These are phyloP conservation scores for Nycticryphes semicollaris DNA, from an alignment of 2,113 vertebrate species.

Conservation along the genomic window DNA sequence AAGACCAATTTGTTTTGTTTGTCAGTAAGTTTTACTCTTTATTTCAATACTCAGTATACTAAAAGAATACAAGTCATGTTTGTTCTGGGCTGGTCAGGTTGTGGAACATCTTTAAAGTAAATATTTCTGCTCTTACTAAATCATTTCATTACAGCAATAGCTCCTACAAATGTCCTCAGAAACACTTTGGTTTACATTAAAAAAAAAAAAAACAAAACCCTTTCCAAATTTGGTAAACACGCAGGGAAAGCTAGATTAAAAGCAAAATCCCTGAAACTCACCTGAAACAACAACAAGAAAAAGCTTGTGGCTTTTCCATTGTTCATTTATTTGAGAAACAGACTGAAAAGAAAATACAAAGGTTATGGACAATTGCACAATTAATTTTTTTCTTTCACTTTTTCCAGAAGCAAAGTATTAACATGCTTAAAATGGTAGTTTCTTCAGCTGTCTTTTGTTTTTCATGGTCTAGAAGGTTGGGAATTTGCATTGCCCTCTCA, in stretches of 20 bases:
- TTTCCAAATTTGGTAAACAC: background rate
- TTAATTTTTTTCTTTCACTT: background rate
- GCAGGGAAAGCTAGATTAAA: background rate
- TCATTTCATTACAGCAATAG: background rate
- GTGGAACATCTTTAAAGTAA: background rate
- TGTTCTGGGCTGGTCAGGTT: background rate
- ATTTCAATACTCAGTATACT: background rate
- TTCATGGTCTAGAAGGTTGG: background rate
- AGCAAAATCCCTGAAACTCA: background rate
- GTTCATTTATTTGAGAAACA: background rate
- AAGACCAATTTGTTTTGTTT: background rate
- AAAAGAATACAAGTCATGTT: background rate
- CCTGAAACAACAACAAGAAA: background rate
- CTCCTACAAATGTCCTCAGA: background rate
- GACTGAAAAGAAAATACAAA: background rate
- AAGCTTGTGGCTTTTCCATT: background rate
- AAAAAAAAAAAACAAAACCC: too few relatives aligned
- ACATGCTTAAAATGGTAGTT: background rate
- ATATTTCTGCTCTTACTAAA: background rate
- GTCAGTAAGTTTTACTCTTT: background rate
- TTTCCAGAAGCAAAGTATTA: background rate
- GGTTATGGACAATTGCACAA: background rate
- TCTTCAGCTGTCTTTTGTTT: background rate
- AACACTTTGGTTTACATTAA: background rate
- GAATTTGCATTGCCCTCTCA: background rate